These are phyloP conservation scores for Cyclopterus lumpus DNA, from an alignment of 2,797 vertebrate species.

Conservation along the genomic window DNA sequence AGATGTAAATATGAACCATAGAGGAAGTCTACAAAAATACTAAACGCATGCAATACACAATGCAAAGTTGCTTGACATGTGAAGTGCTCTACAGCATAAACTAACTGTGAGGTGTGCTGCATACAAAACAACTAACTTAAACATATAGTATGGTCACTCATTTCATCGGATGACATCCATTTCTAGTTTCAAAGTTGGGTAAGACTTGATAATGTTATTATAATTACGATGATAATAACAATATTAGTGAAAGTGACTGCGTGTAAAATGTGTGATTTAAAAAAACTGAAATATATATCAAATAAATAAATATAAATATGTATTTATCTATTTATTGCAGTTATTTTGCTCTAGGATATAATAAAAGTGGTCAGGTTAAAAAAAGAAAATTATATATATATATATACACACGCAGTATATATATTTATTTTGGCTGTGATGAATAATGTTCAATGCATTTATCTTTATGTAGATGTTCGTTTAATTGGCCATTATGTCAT, in stretches of 20 bases:
- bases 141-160: not conserved
- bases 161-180: not conserved
- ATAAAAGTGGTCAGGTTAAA: not conserved
- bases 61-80: not conserved
- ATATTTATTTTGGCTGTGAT: not conserved
- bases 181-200: not conserved
- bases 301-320: not conserved
- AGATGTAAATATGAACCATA: not conserved
- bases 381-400: not conserved
- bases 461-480: slow-evolving; percentile 3
- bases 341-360: not conserved
- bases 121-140: not conserved
- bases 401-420: not conserved
- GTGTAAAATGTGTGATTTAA: not conserved
- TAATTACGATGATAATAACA: not conserved
- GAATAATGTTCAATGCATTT: not conserved
- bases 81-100: not conserved
- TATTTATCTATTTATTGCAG: not conserved
- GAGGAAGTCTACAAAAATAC: not conserved
- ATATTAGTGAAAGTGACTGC: no score
- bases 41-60: not conserved
- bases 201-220: not conserved
- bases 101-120: not conserved
- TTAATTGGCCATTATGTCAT: slow-evolving; percentile 37
- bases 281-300: not conserved